phyloP scores from a whole-genome alignment of 2,113 vertebrate species.

The Sminthopsis crassicaudata region DNA sequence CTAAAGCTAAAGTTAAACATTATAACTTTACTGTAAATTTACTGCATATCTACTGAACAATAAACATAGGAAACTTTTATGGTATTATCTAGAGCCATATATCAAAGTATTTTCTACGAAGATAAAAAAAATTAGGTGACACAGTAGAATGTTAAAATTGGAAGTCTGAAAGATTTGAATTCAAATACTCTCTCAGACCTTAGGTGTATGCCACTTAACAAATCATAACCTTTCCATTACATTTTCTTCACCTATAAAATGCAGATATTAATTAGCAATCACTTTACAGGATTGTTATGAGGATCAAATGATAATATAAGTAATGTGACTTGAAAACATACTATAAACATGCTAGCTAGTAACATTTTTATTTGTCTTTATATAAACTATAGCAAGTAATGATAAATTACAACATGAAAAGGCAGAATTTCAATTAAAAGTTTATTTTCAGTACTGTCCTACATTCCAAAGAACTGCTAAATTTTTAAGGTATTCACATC shows the following conservation, averaged over 20 bases:
- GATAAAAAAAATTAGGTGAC: not conserved
- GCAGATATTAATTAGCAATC: not conserved
- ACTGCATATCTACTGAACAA: not conserved
- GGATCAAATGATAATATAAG: not conserved
- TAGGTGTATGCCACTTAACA: not conserved
- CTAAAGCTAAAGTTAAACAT: not conserved
- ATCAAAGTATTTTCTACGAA: not conserved
- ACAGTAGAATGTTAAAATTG: not conserved
- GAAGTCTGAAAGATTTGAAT: not conserved
- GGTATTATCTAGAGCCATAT: not conserved
- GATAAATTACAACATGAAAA: not conserved
- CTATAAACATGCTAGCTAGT: not conserved
- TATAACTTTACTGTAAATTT: not conserved
- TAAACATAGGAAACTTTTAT: not conserved
- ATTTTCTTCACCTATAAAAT: not conserved
- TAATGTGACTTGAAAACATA: not conserved
- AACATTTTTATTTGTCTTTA: not conserved
- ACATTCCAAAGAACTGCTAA: not conserved
- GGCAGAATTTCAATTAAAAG: not conserved
- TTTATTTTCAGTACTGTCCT: not conserved
- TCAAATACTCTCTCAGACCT: not conserved
- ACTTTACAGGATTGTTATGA: not conserved
- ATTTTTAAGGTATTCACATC: not conserved
- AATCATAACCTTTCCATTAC: not conserved
- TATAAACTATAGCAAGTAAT: not conserved